phyloP scores from a whole-genome alignment of 2,797 vertebrate species.

The Hippocampus kuda region DNA sequence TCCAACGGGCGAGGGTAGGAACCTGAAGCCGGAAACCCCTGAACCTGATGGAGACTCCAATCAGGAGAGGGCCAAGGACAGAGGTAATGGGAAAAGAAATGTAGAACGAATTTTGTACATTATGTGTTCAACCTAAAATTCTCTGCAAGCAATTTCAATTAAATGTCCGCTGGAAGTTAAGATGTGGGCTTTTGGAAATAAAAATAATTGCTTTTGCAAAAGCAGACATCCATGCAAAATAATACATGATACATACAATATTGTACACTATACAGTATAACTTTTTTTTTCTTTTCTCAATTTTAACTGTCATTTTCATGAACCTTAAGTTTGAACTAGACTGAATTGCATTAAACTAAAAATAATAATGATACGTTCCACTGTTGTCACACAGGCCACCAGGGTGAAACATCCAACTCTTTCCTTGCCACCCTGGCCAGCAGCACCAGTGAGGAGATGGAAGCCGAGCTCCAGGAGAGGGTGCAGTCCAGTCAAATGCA shows the following conservation, averaged over 20 bases:
- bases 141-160: not conserved
- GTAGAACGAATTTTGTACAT: not conserved
- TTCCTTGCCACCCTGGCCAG: slow-evolving; percentile 92
- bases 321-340: not conserved
- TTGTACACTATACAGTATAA: no score
- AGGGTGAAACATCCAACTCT: slow-evolving; percentile 74
- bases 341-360: not conserved
- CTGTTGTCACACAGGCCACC: slow-evolving; percentile 49
- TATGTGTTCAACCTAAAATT: not conserved
- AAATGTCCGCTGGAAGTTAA: not conserved
- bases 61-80: slow-evolving; percentile 86
- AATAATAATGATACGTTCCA: not conserved
- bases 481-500: slow-evolving; percentile 85
- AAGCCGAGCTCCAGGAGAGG: slow-evolving; percentile 87
- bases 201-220: no score
- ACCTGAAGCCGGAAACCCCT: slow-evolving; percentile 86
- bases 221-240: not conserved
- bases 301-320: not conserved
- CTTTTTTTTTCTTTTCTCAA: not conserved
- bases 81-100: slow-evolving; percentile 50
- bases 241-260: not conserved
- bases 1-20: slow-evolving; percentile 75
- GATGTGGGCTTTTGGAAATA: no score
- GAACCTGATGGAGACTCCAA: slow-evolving; percentile 95
- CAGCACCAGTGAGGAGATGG: slow-evolving; percentile 95